Conservation (phyloP, 2,888 invertebrate genomes). For the Palloptera scutellata region DNA sequence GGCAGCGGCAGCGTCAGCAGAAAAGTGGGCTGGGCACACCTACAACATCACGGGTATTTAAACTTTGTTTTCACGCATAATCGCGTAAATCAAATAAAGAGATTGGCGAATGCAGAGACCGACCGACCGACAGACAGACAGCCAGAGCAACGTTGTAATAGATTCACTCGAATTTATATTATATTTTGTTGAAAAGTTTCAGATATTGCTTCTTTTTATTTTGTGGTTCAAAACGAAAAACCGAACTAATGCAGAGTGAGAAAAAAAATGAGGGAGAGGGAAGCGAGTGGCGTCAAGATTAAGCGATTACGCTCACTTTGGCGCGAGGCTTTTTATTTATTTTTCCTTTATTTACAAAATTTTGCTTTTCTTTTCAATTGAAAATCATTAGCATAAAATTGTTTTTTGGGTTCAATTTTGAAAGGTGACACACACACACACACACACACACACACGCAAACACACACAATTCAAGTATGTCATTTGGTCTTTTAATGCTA, state of each 20-base stretch:
- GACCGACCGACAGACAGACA: not conserved
- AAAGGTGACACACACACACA: not conserved
- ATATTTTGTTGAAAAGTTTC: not conserved
- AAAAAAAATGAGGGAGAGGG: too few species aligned
- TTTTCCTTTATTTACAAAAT: not conserved
- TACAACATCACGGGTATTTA: not conserved
- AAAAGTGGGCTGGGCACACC: not conserved
- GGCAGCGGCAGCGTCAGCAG: not conserved
- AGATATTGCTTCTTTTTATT: not conserved
- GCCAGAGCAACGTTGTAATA: too few species aligned
- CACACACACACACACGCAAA: not conserved
- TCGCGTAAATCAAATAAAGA: not conserved
- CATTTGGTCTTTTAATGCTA: too few species aligned
- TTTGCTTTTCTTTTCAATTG: not conserved
- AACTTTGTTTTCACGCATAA: not conserved
- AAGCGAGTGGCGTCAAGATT: not conserved
- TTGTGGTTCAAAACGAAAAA: too few species aligned
- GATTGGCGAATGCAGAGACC: not conserved
- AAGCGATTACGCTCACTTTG: not conserved
- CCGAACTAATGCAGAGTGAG: too few species aligned
- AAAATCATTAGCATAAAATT: constrained; percentile 5
- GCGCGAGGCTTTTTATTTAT: not conserved
- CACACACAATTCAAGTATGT: constrained; percentile 13
- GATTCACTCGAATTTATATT: too few species aligned
- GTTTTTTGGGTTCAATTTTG: not conserved